Percentiles rank a stretch among this genome's conserved stretches.
Evolutionary conservation across 2,113 vertebrate genomes (phyloP).

Genomic region (Mesocricetus auratus): DNA sequence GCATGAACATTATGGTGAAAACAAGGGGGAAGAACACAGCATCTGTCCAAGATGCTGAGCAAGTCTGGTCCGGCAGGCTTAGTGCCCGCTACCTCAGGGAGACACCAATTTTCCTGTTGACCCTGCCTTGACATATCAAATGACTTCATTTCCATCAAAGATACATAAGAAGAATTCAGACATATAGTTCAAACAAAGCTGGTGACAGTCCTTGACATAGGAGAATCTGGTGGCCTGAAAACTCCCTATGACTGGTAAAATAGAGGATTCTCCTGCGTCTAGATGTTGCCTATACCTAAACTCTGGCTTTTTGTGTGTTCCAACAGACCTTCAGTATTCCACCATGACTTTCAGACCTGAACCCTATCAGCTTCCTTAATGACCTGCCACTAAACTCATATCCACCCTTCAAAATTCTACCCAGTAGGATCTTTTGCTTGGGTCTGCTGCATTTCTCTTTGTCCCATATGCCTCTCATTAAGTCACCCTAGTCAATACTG

Average conservation of each 20-base stretch:
- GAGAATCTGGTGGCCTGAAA: not conserved
- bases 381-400: not conserved
- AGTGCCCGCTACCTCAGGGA: not conserved
- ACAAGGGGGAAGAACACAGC: not conserved
- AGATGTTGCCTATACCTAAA: not conserved
- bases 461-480: not conserved
- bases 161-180: not conserved
- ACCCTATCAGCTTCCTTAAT: not conserved
- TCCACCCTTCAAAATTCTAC: not conserved
- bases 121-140: not conserved
- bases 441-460: not conserved
- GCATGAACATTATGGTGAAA: not conserved
- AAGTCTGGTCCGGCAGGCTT: not conserved
- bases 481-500: rapidly evolving
- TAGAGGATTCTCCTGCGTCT: not conserved
- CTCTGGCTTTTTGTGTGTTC: not conserved
- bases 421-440: not conserved
- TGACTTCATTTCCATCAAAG: not conserved
- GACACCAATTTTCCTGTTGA: not conserved
- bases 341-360: not conserved
- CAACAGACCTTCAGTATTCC: not conserved
- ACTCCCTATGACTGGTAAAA: not conserved
- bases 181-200: not conserved
- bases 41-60: not conserved
- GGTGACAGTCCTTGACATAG: not conserved